Evolutionary conservation across 2,888 invertebrate species (phyloP).

Genomic region (Biston stratarius): DNA sequence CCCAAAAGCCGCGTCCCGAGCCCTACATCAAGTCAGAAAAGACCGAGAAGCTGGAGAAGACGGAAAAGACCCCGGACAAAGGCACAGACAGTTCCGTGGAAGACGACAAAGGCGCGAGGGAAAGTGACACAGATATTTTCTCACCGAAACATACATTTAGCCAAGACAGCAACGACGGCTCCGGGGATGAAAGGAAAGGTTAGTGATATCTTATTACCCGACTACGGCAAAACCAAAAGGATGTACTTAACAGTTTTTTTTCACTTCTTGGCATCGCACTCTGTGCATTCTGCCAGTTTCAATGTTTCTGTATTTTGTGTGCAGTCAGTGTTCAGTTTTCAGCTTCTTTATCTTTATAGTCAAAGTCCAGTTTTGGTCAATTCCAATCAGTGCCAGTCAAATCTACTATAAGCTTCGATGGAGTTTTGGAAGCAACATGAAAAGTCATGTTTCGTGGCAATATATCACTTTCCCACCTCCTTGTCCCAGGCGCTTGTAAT

Average conservation of each 20-base stretch:
- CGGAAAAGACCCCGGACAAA: constrained; percentile 62
- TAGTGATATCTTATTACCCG: constrained; percentile 35
- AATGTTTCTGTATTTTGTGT: no score
- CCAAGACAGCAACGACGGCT: constrained; percentile 82
- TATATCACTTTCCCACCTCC: no score
- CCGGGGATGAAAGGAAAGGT: constrained; percentile 80
- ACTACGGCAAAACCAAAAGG: neutral
- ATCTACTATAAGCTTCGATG: no score
- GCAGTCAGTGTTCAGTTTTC: no score
- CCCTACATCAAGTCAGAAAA: constrained; percentile 46
- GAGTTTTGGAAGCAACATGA: no score
- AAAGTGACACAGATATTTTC: constrained; percentile 72
- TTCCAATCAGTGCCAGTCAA: no score
- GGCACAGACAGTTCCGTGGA: constrained; percentile 62
- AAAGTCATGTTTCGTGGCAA: no score
- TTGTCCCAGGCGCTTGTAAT: no score
- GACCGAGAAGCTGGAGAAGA: constrained; percentile 43
- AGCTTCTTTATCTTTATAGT: no score
- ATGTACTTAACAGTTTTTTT: neutral
- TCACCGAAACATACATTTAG: constrained; percentile 75
- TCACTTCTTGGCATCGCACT: no score
- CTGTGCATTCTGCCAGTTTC: no score
- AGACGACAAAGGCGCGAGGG: constrained; percentile 65
- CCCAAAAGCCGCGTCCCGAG: constrained; percentile 47
- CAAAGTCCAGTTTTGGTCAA: no score